phyloP scores from a whole-genome alignment of 2,888 invertebrate species.

The Ophion ellenae region DNA sequence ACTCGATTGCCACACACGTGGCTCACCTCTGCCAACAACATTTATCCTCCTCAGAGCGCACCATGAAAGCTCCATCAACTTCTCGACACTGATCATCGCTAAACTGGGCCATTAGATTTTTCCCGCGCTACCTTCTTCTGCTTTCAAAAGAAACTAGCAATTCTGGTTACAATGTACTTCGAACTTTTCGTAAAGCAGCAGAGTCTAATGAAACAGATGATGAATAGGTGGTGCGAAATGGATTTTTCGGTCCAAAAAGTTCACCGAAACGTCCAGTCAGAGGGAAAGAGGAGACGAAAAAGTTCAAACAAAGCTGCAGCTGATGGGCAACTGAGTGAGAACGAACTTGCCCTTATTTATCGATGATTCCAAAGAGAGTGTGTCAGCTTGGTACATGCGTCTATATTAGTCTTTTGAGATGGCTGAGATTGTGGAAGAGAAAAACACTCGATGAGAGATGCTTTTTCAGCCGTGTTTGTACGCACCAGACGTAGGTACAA shows the following conservation, averaged over 20 bases:
- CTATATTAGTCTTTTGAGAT: slow-evolving; percentile 44
- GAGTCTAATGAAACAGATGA: too few relatives aligned
- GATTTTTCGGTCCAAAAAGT: too few relatives aligned
- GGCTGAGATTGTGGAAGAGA: slow-evolving; percentile 36
- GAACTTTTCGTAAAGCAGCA: too few relatives aligned
- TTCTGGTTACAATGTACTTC: too few relatives aligned
- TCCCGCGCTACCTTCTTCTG: too few relatives aligned
- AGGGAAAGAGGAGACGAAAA: too few relatives aligned
- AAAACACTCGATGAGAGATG: slow-evolving; percentile 18
- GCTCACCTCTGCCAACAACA: slow-evolving; percentile 2
- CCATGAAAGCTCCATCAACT: slow-evolving; percentile 8
- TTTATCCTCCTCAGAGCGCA: slow-evolving; percentile 5
- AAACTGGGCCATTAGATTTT: background rate
- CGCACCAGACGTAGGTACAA: too few relatives aligned
- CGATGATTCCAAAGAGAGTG: background rate
- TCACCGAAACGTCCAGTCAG: too few relatives aligned
- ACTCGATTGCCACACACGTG: slow-evolving; percentile 30
- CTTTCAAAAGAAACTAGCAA: background rate
- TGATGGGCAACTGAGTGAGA: too few relatives aligned
- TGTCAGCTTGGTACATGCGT: slow-evolving; percentile 2
- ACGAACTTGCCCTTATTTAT: too few relatives aligned
- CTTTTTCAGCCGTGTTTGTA: background rate
- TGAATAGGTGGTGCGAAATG: too few relatives aligned
- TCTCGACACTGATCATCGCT: background rate
- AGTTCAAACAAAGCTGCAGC: too few relatives aligned